A percentile compares a stretch with the other conserved stretches of the same genome.
These are phyloP conservation scores for Trachymyrmex cornetzi DNA, from an alignment of 1,140 invertebrate species.

Conservation along the genomic window DNA sequence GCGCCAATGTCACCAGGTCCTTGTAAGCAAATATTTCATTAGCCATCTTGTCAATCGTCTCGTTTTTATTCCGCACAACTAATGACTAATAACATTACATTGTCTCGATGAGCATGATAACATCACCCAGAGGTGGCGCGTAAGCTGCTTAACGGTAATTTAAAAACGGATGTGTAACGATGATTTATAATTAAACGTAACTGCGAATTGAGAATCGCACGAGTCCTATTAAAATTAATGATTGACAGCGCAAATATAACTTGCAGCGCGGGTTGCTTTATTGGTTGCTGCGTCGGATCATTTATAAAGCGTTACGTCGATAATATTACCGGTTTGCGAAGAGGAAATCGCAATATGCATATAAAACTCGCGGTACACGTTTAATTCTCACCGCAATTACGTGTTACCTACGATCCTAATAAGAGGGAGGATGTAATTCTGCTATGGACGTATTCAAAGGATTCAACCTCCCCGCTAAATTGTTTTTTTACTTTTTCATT, in stretches of 20 bases:
- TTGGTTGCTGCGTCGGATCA: background rate
- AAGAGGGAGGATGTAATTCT: background rate
- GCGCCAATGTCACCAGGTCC: conserved; percentile 82
- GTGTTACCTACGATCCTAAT: background rate
- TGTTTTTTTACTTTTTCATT: too few species aligned
- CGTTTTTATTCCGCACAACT: background rate
- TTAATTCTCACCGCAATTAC: background rate
- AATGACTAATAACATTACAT: background rate
- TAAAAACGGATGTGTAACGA: conserved; percentile 25
- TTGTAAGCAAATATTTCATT: conserved; percentile 46
- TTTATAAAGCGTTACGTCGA: conserved; percentile 4
- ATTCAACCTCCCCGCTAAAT: too few species aligned
- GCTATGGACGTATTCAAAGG: background rate
- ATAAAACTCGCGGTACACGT: background rate
- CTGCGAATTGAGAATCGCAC: background rate
- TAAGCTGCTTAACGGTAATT: conserved; percentile 3
- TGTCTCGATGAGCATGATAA: conserved; percentile 4
- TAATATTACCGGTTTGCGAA: conserved; percentile 20
- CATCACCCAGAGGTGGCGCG: background rate
- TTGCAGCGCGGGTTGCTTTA: background rate
- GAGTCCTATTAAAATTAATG: conserved; percentile 26
- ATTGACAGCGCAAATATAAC: conserved; percentile 18
- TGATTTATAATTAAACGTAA: conserved; percentile 38
- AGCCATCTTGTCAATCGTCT: background rate
- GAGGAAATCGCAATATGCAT: background rate